These are phyloP conservation scores for Slavum lentiscoides DNA, from an alignment of 2,888 invertebrate genomes.

Conservation along the genomic window DNA sequence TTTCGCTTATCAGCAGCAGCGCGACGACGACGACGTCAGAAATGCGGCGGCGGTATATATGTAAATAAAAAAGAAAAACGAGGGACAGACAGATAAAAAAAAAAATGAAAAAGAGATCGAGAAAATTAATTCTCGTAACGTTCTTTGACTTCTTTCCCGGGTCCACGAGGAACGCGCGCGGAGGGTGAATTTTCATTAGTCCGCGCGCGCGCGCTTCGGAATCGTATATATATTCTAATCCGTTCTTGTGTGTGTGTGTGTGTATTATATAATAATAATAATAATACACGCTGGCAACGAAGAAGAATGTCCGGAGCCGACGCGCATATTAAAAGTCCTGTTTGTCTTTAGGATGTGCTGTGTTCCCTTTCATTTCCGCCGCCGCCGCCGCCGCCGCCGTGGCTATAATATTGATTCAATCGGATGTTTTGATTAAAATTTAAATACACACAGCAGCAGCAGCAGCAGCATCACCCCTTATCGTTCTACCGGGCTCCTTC, in stretches of 20 bases:
- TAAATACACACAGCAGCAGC: slow-evolving; percentile 8
- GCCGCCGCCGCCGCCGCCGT: slow-evolving; percentile 24
- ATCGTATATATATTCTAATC: slow-evolving; percentile 51
- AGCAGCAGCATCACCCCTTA: not conserved
- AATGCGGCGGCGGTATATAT: not conserved
- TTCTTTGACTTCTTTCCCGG: slow-evolving; percentile 39
- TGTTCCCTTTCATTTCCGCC: slow-evolving; percentile 50
- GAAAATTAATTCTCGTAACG: slow-evolving; percentile 45
- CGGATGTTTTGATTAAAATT: slow-evolving; percentile 54
- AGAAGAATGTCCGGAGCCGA: slow-evolving; percentile 42
- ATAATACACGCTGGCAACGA: not conserved
- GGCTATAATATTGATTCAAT: slow-evolving; percentile 46
- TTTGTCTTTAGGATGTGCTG: slow-evolving; percentile 53
- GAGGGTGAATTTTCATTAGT: slow-evolving; percentile 53
- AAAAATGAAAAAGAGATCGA: not conserved
- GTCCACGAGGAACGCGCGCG: not conserved
- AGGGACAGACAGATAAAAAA: not conserved
- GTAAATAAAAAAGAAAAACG: not conserved
- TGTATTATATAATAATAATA: no score
- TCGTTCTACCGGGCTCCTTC: not conserved
- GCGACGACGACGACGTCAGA: slow-evolving; percentile 17
- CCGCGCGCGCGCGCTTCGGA: not conserved
- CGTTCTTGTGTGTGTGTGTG: slow-evolving; percentile 25
- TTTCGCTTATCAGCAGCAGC: slow-evolving; percentile 24
- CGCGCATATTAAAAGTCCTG: slow-evolving; percentile 52